Percentiles rank a stretch among this genome's conserved stretches.
These are phyloP conservation scores for Periplaneta americana DNA, from an alignment of 1,140 invertebrate species.

Conservation along the genomic window DNA sequence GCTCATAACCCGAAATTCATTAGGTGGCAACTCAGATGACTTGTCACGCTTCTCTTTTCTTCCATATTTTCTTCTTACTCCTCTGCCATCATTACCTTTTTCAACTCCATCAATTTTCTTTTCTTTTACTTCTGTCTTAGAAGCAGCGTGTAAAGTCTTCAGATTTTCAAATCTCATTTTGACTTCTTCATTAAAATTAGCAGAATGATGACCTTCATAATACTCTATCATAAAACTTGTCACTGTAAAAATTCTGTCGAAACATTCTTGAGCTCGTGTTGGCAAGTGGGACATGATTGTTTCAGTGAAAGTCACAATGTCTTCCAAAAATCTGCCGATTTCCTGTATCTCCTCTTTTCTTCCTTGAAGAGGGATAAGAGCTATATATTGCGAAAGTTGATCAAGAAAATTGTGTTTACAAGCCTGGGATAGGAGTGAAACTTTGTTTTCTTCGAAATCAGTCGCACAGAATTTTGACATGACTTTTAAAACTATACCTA, in stretches of 20 bases:
- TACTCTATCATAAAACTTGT: neutral
- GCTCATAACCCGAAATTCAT: slow-evolving; percentile 9
- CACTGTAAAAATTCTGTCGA: neutral
- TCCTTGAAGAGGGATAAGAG: neutral
- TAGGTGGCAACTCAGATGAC: neutral
- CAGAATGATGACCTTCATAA: neutral
- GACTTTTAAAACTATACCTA: slow-evolving; percentile 27
- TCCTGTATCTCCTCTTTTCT: neutral
- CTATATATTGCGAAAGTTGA: neutral
- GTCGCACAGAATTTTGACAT: slow-evolving; percentile 33
- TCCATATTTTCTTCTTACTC: too few relatives aligned
- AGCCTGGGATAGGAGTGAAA: slow-evolving; percentile 32
- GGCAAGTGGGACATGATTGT: neutral
- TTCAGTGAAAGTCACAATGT: neutral
- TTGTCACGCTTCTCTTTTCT: neutral
- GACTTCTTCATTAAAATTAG: neutral
- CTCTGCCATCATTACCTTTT: too few relatives aligned
- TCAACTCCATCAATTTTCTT: too few relatives aligned
- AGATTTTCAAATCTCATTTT: neutral
- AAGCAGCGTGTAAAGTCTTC: neutral
- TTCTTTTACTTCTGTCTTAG: neutral
- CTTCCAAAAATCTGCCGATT: slow-evolving; percentile 2
- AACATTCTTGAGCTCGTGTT: neutral
- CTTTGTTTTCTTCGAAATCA: slow-evolving; percentile 35
- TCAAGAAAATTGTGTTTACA: slow-evolving; percentile 36